These are phyloP conservation scores for Enteromius thamalakanensis DNA, from an alignment of 2,797 vertebrate genomes.

Conservation along the genomic window DNA sequence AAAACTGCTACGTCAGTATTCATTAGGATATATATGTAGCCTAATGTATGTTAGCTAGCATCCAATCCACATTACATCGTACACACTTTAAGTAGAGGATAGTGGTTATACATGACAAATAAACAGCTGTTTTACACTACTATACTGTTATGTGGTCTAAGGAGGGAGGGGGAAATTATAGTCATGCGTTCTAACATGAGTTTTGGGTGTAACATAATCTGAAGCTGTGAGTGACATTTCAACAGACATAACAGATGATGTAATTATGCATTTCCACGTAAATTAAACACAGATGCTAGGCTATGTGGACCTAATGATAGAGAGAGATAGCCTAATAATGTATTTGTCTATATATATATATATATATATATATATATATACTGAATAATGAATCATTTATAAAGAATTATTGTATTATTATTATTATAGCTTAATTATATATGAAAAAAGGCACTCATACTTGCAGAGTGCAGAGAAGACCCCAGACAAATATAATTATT, in stretches of 20 bases:
- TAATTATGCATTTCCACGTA: neutral
- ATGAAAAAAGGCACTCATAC: neutral
- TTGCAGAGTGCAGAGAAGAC: neutral
- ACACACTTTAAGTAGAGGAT: neutral
- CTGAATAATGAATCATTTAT: neutral
- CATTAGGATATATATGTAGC: neutral
- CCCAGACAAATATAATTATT: too few relatives aligned
- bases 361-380: neutral
- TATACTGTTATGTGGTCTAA: neutral
- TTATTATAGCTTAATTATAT: neutral
- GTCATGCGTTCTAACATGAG: neutral
- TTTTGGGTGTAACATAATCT: slow-evolving; percentile 4
- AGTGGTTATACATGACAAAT: neutral
- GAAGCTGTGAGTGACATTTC: neutral
- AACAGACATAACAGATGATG: neutral
- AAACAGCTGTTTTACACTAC: neutral
- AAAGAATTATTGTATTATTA: neutral
- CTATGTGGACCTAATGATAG: too few relatives aligned
- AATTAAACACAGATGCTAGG: neutral
- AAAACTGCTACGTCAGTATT: neutral
- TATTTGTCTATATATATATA: neutral
- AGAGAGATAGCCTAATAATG: too few relatives aligned
- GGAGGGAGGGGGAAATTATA: neutral
- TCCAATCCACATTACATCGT: neutral
- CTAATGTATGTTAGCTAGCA: neutral